These are phyloP conservation scores for Epistrophe eligans DNA, from an alignment of 2,888 invertebrate genomes.

Conservation along the genomic window DNA sequence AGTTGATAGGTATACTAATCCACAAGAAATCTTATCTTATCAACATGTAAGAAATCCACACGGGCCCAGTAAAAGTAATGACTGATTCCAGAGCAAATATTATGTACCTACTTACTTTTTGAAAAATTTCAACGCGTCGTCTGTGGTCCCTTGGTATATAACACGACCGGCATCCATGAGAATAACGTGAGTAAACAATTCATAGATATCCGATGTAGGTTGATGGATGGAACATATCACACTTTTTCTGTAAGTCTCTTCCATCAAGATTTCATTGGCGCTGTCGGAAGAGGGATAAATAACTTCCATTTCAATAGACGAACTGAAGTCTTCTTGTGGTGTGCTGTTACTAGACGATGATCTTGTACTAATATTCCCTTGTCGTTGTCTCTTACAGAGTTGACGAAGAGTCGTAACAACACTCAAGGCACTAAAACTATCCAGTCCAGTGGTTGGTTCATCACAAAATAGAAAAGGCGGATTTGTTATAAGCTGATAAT, in stretches of 20 bases:
- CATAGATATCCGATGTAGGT: conserved; percentile 93
- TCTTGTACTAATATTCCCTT: conserved; percentile 77
- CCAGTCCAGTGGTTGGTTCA: conserved; percentile 96
- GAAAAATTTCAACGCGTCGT: conserved; percentile 88
- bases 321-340: conserved; percentile 78
- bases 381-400: conserved; percentile 84
- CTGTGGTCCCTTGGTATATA: conserved; percentile 91
- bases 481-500: conserved; percentile 90
- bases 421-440: conserved; percentile 93
- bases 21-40: too few relatives aligned
- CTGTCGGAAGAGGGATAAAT: conserved; percentile 77
- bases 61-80: conserved; percentile 13
- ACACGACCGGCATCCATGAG: conserved; percentile 91
- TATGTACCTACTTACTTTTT: conserved; percentile 85
- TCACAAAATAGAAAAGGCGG: conserved; percentile 96
- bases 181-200: conserved; percentile 91
- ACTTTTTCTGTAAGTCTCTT: conserved; percentile 85
- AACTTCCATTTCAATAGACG: conserved; percentile 82
- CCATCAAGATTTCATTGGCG: conserved; percentile 79
- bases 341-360: conserved; percentile 78
- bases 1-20: background rate
- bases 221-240: conserved; percentile 96
- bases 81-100: background rate
- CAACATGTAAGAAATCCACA: conserved; percentile 33
- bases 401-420: conserved; percentile 89